Conservation (phyloP, 2,113 vertebrate species). For the Procapra przewalskii region DNA sequence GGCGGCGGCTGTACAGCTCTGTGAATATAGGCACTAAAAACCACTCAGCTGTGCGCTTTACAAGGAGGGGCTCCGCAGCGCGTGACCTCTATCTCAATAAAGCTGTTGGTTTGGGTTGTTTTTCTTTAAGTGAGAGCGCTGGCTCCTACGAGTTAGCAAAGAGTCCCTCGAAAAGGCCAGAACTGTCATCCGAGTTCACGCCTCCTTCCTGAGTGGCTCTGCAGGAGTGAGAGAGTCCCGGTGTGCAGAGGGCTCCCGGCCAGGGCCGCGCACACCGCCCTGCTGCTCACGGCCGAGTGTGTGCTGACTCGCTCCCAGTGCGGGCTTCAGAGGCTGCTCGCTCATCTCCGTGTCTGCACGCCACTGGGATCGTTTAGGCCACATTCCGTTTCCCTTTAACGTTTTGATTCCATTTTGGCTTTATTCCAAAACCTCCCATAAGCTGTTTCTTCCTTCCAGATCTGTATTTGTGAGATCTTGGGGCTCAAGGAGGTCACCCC, state of each 20-base stretch:
- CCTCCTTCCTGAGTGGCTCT: neutral
- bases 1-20: no score
- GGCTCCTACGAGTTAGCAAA: neutral
- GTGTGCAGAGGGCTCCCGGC: neutral
- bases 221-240: no score
- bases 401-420: neutral
- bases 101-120: no score
- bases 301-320: neutral
- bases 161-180: neutral
- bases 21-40: neutral
- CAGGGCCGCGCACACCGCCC: accelerated
- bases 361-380: neutral
- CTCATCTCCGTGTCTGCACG: neutral
- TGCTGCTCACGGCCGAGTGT: neutral
- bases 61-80: accelerated
- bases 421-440: neutral
- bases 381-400: neutral
- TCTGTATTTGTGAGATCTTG: neutral
- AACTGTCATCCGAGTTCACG: accelerated
- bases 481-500: neutral
- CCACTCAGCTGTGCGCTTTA: accelerated
- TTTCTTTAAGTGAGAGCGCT: neutral
- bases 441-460: neutral
- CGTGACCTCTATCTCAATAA: neutral
- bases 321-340: neutral